These are phyloP conservation scores for Lymantria dispar DNA, from an alignment of 2,888 invertebrate species.

Conservation along the genomic window DNA sequence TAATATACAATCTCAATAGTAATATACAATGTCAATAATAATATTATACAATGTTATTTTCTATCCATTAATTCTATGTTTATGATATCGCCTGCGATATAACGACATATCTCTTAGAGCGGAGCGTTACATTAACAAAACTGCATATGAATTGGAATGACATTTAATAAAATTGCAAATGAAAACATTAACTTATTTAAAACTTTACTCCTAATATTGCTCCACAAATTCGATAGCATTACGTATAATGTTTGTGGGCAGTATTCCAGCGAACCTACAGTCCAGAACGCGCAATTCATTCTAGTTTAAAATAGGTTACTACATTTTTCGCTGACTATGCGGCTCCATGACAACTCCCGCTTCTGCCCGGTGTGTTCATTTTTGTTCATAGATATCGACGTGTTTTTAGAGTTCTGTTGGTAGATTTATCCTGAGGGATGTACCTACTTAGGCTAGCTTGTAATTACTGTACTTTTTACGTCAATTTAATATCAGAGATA, in stretches of 20 bases:
- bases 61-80: too few species aligned
- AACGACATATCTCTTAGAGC: too few species aligned
- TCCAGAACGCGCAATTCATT: constrained; percentile 78
- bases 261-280: constrained; percentile 76
- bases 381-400: constrained; percentile 54
- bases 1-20: too few species aligned
- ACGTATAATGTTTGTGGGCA: constrained; percentile 65
- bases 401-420: constrained; percentile 42
- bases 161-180: too few species aligned
- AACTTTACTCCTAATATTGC: neutral
- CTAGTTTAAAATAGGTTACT: constrained; percentile 78
- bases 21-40: too few species aligned
- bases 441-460: constrained; percentile 28
- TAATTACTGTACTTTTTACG: constrained; percentile 2
- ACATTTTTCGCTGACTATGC: constrained; percentile 75
- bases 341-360: constrained; percentile 66
- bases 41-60: too few species aligned
- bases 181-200: too few species aligned
- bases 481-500: too few species aligned
- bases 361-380: constrained; percentile 52
- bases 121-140: too few species aligned
- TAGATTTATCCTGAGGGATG: constrained; percentile 40
- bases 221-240: constrained; percentile 27
- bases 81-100: too few species aligned
- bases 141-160: too few species aligned